Evolutionary conservation across 2,888 invertebrate genomes (phyloP).

Genomic region (Epinotia ramella): DNA sequence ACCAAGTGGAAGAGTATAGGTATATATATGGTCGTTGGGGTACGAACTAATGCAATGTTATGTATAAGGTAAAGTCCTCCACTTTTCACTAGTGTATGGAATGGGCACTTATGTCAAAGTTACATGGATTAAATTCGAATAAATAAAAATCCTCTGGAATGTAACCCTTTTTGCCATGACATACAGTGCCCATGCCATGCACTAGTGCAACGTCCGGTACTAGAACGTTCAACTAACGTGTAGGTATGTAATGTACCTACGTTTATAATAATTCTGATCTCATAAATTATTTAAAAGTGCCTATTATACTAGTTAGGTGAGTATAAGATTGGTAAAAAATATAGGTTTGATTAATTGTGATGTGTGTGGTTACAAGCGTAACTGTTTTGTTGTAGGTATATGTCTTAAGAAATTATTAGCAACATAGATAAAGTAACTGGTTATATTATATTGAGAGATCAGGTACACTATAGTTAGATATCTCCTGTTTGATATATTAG

Average conservation of each 20-base stretch:
- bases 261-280: conserved; percentile 31
- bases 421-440: not conserved
- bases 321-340: conserved; percentile 15
- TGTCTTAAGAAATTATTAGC: conserved; percentile 4
- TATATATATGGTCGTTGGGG: not conserved
- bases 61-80: too few species aligned
- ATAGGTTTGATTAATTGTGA: not conserved
- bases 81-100: too few species aligned
- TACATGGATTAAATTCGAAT: too few species aligned
- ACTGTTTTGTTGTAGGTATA: not conserved
- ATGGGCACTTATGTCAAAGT: too few species aligned
- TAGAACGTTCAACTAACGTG: not conserved
- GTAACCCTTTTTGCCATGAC: too few species aligned
- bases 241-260: not conserved
- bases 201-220: too few species aligned
- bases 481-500: not conserved
- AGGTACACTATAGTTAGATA: not conserved
- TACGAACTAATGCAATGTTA: not conserved
- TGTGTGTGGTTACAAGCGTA: not conserved
- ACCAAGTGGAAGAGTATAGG: too few species aligned
- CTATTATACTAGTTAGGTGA: conserved; percentile 17
- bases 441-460: not conserved
- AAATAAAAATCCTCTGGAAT: too few species aligned
- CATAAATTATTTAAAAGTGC: conserved; percentile 38
- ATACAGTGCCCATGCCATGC: too few species aligned